Conservation (phyloP, 2,888 invertebrate genomes). For the Sinotaia quadrata region DNA sequence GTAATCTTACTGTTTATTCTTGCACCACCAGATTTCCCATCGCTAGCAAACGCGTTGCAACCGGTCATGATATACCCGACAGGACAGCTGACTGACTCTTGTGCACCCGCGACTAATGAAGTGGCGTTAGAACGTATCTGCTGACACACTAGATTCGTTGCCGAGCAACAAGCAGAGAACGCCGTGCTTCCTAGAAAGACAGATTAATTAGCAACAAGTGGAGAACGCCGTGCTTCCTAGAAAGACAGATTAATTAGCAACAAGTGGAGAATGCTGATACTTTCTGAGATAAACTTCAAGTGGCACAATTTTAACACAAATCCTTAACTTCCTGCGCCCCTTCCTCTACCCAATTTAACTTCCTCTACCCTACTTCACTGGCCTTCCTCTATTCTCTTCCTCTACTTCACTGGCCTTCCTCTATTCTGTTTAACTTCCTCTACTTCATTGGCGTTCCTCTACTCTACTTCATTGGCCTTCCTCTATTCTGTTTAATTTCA, state of each 20-base stretch:
- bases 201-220: constrained; percentile 20
- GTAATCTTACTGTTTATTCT: constrained; percentile 2
- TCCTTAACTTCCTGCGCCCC: too few species aligned
- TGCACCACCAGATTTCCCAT: constrained; percentile 11
- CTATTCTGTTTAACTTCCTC: too few species aligned
- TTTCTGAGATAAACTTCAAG: too few species aligned
- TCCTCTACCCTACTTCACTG: too few species aligned
- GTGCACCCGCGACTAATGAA: neutral
- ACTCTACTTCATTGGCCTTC: too few species aligned
- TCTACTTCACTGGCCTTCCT: too few species aligned
- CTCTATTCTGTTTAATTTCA: too few species aligned
- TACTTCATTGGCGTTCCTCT: too few species aligned
- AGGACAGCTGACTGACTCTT: constrained; percentile 3
- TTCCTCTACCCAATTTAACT: too few species aligned
- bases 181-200: neutral
- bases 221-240: neutral
- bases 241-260: too few species aligned
- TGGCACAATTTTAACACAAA: too few species aligned
- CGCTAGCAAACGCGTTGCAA: constrained; percentile 9
- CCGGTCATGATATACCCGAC: constrained; percentile 12
- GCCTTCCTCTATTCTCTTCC: too few species aligned
- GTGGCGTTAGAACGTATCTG: neutral
- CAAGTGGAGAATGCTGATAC: constrained; percentile 6
- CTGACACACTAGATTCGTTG: neutral
- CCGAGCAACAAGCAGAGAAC: constrained; percentile 14